Conservation (phyloP, 2,888 invertebrate genomes). For the Apomyelois bistriatella region DNA sequence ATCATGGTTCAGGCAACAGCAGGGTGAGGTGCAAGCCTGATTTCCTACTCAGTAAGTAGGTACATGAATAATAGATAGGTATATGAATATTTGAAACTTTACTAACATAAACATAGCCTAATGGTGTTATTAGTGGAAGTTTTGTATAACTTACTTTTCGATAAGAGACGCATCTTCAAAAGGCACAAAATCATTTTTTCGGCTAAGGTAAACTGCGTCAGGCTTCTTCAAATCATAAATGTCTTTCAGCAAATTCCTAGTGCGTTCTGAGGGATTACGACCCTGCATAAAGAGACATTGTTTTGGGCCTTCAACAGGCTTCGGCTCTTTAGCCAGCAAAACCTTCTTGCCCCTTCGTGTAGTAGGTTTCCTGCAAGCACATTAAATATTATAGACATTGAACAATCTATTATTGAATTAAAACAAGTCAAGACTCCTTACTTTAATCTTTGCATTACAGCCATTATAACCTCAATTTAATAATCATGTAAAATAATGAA, state of each 20-base stretch:
- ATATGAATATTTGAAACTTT: no score
- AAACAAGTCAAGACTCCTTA: conserved; percentile 25
- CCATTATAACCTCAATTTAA: conserved; percentile 34
- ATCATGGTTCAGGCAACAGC: no score
- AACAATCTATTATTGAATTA: background rate
- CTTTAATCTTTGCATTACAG: conserved; percentile 68
- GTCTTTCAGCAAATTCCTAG: conserved; percentile 89
- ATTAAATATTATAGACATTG: background rate
- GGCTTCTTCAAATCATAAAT: conserved; percentile 93
- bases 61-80: no score
- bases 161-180: conserved; percentile 94
- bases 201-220: conserved; percentile 85
- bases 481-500: background rate
- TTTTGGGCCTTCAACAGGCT: conserved; percentile 93
- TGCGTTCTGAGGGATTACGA: conserved; percentile 86
- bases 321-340: conserved; percentile 89
- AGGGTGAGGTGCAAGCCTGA: no score
- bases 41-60: no score
- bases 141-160: conserved; percentile 81
- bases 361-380: conserved; percentile 88
- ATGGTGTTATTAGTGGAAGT: background rate
- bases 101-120: no score
- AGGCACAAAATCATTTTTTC: conserved; percentile 93
- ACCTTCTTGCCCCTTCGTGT: conserved; percentile 93
- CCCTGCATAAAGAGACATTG: conserved; percentile 92